Evolutionary conservation across 2,113 vertebrate species (phyloP).

Genomic region (Pipra filicauda): DNA sequence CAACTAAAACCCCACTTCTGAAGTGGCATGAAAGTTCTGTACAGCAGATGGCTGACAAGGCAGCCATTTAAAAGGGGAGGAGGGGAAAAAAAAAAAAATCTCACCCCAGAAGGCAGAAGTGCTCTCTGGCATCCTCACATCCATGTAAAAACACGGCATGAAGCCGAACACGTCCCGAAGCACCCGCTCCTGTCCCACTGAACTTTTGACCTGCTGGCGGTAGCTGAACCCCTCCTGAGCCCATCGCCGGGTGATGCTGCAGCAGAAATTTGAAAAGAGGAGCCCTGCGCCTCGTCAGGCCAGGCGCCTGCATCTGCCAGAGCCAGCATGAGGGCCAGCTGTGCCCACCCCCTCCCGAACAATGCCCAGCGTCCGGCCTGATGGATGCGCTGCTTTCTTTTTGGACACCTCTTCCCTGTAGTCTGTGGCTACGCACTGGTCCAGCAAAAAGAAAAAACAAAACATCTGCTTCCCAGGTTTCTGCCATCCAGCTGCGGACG

Average conservation of each 20-base stretch:
- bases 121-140: not conserved
- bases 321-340: constrained; percentile 55
- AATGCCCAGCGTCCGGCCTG: constrained; percentile 31
- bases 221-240: constrained; percentile 42
- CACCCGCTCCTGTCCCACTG: constrained; percentile 57
- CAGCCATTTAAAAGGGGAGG: not conserved
- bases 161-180: not conserved
- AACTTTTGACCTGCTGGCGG: constrained; percentile 70
- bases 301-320: constrained; percentile 60
- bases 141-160: not conserved
- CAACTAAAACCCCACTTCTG: not conserved
- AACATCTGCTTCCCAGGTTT: constrained; percentile 51
- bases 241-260: not conserved
- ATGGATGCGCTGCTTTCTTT: constrained; percentile 58
- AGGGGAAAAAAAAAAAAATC: accelerated
- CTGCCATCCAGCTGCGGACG: constrained; percentile 17
- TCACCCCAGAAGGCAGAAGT: not conserved
- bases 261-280: constrained; percentile 42
- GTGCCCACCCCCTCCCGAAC: constrained; percentile 38
- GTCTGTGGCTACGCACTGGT: not conserved
- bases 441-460: constrained; percentile 6
- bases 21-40: constrained; percentile 11
- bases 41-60: constrained; percentile 44
- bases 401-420: not conserved
- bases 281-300: constrained; percentile 35